Percentiles rank a stretch among this genome's conserved stretches.
phyloP scores from a whole-genome alignment of 2,113 vertebrate genomes.

The Fulica atra region DNA sequence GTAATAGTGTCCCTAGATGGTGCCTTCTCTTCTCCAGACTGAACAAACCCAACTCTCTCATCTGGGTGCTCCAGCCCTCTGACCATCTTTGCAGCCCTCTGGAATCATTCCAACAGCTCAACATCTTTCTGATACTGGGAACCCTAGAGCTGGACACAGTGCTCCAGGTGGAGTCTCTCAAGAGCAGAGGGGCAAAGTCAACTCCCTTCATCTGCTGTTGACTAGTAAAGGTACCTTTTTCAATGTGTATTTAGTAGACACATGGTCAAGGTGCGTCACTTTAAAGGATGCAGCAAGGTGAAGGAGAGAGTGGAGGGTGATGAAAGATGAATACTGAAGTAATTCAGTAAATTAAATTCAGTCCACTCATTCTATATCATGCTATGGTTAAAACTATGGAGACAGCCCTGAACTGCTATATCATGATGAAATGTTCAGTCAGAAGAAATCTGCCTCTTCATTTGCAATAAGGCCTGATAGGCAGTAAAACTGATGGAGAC shows the following conservation, averaged over 20 bases:
- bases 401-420: neutral
- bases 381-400: neutral
- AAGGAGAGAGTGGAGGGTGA: neutral
- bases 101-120: no score
- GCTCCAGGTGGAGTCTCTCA: no score
- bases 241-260: neutral
- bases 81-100: no score
- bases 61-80: no score
- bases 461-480: neutral
- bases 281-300: neutral
- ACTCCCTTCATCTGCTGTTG: neutral
- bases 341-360: neutral
- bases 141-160: no score
- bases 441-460: neutral
- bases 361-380: neutral
- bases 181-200: no score
- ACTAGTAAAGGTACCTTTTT: neutral
- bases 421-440: neutral
- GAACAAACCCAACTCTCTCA: no score
- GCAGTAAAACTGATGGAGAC: neutral
- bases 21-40: no score
- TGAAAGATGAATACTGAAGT: neutral
- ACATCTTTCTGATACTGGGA: no score
- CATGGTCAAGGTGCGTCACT: accelerated
- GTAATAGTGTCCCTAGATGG: no score